phyloP scores from a whole-genome alignment of 2,113 vertebrate species.

The Uropsilus gracilis region DNA sequence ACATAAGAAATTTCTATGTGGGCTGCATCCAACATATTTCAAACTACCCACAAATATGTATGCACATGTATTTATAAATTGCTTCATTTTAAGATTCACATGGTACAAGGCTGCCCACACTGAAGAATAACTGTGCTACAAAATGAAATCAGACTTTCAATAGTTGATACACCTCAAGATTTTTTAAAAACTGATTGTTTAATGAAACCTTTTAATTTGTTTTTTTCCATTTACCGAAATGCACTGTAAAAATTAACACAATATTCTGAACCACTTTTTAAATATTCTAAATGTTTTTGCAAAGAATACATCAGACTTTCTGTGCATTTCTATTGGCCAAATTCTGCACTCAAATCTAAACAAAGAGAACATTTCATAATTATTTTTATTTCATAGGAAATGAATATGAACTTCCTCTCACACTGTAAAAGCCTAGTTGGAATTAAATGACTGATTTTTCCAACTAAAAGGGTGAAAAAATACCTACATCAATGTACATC shows the following conservation, averaged over 20 bases:
- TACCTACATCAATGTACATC: neutral
- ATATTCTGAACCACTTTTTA: constrained; percentile 34
- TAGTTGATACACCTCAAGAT: neutral
- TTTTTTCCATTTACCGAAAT: neutral
- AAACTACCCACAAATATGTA: neutral
- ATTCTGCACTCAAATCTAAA: neutral
- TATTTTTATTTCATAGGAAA: constrained; percentile 23
- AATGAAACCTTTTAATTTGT: neutral
- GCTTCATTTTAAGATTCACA: neutral
- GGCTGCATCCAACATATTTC: neutral
- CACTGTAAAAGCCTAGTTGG: neutral
- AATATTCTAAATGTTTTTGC: neutral
- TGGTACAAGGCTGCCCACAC: neutral
- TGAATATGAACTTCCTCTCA: neutral
- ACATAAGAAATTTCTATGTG: neutral
- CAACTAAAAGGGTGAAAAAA: neutral
- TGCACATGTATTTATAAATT: neutral
- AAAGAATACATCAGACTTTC: neutral
- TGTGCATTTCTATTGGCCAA: neutral
- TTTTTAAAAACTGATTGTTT: neutral
- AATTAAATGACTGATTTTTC: constrained; percentile 27
- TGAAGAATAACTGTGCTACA: constrained; percentile 39
- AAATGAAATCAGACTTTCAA: neutral
- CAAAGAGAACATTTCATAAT: constrained; percentile 18
- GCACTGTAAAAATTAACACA: constrained; percentile 9